Conservation (phyloP, 53 echinoderm and acorn worm species). For the Hippasteria phrygiana region DNA sequence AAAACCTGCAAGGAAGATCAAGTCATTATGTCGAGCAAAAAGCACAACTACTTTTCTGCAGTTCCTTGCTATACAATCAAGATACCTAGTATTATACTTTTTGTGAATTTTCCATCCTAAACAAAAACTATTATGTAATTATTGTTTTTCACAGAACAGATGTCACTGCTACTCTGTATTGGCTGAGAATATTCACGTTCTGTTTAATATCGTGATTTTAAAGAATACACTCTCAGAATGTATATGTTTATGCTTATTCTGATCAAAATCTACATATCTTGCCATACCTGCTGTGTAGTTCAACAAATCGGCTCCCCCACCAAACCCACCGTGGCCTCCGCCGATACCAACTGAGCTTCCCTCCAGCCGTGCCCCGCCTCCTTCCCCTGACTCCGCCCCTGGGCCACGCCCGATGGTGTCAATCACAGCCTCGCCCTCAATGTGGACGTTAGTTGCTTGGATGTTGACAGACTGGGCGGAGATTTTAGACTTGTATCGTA, state of each 20-base stretch:
- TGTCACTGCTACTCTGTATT: too few species aligned
- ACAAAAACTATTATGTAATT: too few species aligned
- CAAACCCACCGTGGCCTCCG: constrained; percentile 91
- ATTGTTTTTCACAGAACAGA: too few species aligned
- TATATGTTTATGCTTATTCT: too few species aligned
- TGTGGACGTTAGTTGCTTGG: constrained; percentile 69
- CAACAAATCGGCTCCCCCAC: constrained; percentile 78
- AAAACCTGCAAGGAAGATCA: constrained; percentile 56
- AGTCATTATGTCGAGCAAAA: too few species aligned
- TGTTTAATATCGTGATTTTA: too few species aligned
- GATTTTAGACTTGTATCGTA: constrained; percentile 79
- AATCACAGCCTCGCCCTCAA: constrained; percentile 87
- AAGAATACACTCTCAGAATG: neutral
- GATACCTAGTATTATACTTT: too few species aligned
- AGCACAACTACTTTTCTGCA: too few species aligned
- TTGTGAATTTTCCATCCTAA: too few species aligned
- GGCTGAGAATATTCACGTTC: too few species aligned
- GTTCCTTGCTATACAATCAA: too few species aligned
- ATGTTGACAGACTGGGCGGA: constrained; percentile 76
- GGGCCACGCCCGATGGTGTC: constrained; percentile 80
- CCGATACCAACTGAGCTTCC: constrained; percentile 61
- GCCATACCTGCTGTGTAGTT: constrained; percentile 76
- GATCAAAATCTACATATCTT: too few species aligned
- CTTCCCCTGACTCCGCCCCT: constrained; percentile 62
- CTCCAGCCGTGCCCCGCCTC: constrained; percentile 57